Percentiles rank a stretch among this genome's conserved stretches.
phyloP scores from a whole-genome alignment of 2,797 vertebrate genomes.

The Tauraco hartlaubi region DNA sequence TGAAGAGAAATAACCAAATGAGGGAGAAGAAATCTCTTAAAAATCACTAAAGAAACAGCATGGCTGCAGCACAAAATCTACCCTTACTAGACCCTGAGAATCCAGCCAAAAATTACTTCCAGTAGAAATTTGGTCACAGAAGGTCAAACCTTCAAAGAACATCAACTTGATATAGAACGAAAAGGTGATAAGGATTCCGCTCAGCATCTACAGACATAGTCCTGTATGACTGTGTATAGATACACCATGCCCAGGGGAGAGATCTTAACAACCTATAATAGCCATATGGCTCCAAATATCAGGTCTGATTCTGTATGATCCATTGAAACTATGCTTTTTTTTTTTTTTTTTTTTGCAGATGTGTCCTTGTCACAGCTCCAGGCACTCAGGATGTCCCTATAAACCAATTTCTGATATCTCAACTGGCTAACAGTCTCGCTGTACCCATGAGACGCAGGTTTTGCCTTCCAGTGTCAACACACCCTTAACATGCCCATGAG shows the following conservation, averaged over 20 bases:
- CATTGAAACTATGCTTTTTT: not conserved
- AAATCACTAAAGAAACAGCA: not conserved
- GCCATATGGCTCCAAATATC: not conserved
- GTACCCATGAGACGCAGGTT: not conserved
- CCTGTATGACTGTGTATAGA: not conserved
- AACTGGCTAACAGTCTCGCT: not conserved
- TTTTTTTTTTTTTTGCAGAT: not conserved
- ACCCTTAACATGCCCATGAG: not conserved
- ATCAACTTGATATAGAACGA: not conserved
- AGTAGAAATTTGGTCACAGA: not conserved
- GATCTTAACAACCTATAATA: not conserved
- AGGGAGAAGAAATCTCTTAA: not conserved
- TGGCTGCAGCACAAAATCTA: not conserved
- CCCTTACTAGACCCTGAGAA: not conserved
- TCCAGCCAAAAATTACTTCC: slow-evolving; percentile 26
- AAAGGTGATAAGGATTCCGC: not conserved
- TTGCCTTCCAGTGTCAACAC: not conserved
- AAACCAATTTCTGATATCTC: not conserved
- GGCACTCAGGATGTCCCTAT: not conserved
- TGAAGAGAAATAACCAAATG: not conserved
- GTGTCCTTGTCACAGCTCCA: not conserved
- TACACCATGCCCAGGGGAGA: not conserved
- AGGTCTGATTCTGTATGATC: not conserved
- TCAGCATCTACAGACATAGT: not conserved
- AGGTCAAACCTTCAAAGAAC: not conserved